Conservation (phyloP, 2,113 vertebrate species). For the Saccopteryx bilineata region DNA sequence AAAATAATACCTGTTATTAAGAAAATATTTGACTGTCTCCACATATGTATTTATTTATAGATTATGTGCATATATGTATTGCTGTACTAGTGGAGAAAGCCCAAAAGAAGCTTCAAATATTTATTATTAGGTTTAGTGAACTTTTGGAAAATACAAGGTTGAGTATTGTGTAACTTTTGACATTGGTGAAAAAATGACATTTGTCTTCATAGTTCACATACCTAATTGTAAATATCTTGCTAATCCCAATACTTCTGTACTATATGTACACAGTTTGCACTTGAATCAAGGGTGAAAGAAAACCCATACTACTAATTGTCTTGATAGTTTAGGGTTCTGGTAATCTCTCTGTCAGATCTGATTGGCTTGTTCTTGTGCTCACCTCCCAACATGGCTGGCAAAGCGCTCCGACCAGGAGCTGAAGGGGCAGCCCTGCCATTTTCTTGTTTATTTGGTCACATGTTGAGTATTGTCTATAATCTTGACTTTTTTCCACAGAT, state of each 20-base stretch:
- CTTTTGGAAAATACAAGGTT: slow-evolving; percentile 10
- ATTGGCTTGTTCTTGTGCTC: not conserved
- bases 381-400: not conserved
- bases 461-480: not conserved
- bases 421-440: not conserved
- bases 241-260: not conserved
- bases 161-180: slow-evolving; percentile 4
- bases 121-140: slow-evolving; percentile 28
- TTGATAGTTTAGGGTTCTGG: not conserved
- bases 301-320: not conserved
- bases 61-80: not conserved
- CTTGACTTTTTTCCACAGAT: slow-evolving; percentile 7
- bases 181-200: not conserved
- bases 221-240: slow-evolving; percentile 49
- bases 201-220: slow-evolving; percentile 38
- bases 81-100: not conserved
- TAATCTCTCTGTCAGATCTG: not conserved
- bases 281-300: not conserved
- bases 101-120: slow-evolving; percentile 17
- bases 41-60: not conserved
- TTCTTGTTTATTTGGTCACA: not conserved
- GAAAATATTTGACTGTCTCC: not conserved
- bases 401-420: not conserved
- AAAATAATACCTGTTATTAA: not conserved
- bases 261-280: not conserved